Base-by-base conservation (phyloP, 1,140 invertebrate genomes). In the Cherax quadricarinatus region DNA sequence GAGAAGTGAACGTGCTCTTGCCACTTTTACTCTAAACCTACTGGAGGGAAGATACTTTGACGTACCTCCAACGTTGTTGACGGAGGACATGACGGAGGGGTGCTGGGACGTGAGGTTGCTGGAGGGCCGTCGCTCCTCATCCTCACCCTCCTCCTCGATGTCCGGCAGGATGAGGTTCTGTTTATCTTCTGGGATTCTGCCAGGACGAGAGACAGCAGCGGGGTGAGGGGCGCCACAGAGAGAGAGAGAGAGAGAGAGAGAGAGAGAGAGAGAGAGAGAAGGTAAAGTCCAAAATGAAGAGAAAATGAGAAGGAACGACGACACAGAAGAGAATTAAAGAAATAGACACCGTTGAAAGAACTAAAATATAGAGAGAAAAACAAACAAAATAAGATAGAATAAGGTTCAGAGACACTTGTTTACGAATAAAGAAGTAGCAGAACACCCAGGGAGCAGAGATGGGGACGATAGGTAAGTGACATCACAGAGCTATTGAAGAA, bases 131-230 rank as follows among this genome's bases (percentile, higher is more conserved):
- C 60, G 41, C 16, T 66, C 87, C 9, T 80, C 94, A 41, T 95
- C 95, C 60, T 96, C 95, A n/a, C 96, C 96, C 86, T 96, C 96
- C 93, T 96, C 96, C n/a, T 94, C 93, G 86, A 96, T 96, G 92
- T 96, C 96, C 2, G 96, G 96, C 62, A 96, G 94, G 92, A 96
- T 96, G 95, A 96, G 96, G 30, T 95, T 95, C 88, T 96, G 96
- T 89, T 96, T 96, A n/a, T 96, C 96, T 94, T 96, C 96, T 4
- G 96, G 96, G n/a, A 96, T 96, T 78, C 96, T 96, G 93, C 21
- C 48, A 75, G 60, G 48, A 30, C 18, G 60, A 83, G 79, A 89
- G 41, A 80, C n/a, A 30, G 48, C 21, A 41, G 24, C 21, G 53
- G 30, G 18, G 86, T 14, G 73, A 14, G 86, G 41, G 49, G n/a